These are phyloP conservation scores for Conchocele bisecta DNA, from an alignment of 2,888 invertebrate genomes.

Conservation along the genomic window DNA sequence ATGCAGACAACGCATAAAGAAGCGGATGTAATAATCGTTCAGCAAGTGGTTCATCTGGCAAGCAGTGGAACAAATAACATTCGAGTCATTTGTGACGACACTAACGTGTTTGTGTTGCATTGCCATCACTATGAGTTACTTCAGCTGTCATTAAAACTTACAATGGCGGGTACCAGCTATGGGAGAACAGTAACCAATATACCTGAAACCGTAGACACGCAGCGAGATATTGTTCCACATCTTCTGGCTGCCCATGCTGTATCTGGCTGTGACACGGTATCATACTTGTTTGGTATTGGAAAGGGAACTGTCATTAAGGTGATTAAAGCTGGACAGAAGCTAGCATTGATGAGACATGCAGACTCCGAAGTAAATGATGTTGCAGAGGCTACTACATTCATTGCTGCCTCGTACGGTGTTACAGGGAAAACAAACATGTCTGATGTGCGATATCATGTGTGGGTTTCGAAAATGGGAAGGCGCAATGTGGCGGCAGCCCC, in stretches of 20 bases:
- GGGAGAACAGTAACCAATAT: constrained; percentile 6
- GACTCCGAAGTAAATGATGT: not conserved
- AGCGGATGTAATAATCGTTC: constrained; percentile 50
- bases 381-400: not conserved
- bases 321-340: not conserved
- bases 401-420: constrained; percentile 3
- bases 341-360: not conserved
- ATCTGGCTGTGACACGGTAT: constrained; percentile 37
- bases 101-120: constrained; percentile 31
- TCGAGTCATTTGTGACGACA: constrained; percentile 32
- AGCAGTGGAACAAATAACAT: not conserved
- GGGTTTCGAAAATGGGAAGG: not conserved
- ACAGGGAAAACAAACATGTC: not conserved
- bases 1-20: constrained; percentile 50
- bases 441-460: constrained; percentile 5
- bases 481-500: too few relatives aligned
- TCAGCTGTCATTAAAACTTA: constrained; percentile 2
- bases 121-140: constrained; percentile 8
- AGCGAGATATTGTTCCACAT: constrained; percentile 2
- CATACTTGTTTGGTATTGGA: constrained; percentile 15
- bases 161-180: constrained; percentile 12
- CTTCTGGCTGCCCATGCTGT: constrained; percentile 25
- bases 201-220: constrained; percentile 7
- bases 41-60: constrained; percentile 26
- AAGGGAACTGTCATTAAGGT: constrained; percentile 14